Evolutionary conservation across 2,888 invertebrate genomes (phyloP), one percentile per base, ranked within the genome.

Genomic region (Argyra leucocephala): DNA sequence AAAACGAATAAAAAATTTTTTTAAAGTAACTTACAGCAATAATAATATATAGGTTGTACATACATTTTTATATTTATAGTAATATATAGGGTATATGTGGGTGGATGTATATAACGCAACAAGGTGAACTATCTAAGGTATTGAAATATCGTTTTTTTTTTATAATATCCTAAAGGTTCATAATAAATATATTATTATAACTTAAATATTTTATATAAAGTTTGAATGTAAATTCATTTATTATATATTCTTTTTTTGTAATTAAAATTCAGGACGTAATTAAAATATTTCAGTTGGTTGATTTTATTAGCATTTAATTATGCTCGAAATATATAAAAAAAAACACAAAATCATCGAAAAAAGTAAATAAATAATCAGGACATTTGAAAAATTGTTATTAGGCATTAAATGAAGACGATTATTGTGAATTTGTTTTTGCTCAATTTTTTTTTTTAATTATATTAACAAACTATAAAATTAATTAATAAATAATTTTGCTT

Each of bases 291-390:
- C 15, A 48, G 48, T 48, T 48, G 48, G 48, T 18, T 48, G 48
- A 48, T 48, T 48, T 48, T 48, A 48, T 48, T 48, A 48, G 48
- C 18, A 48, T 48, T 48, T 48, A 48, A 48, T 48, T 48, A 48
- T 48, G 31, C 31, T 6, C 3, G 12, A 7, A 31, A 31, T 31
- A n/a, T n/a, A n/a, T 31, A 31, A 31, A 6, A 31, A 31, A 31
- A n/a, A n/a, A n/a, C n/a, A n/a, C n/a, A n/a, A n/a, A n/a, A n/a
- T n/a, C n/a, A n/a, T n/a, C n/a, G n/a, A n/a, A n/a, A n/a, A n/a
- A n/a, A n/a, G n/a, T n/a, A n/a, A n/a, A n/a, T n/a, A n/a, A n/a
- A n/a, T n/a, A n/a, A n/a, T n/a, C n/a, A n/a, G n/a, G n/a, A n/a
- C n/a, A n/a, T n/a, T n/a, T n/a, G n/a, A n/a, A n/a, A n/a, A n/a